These are phyloP conservation scores for Prenolepis imparis DNA, from an alignment of 2,888 invertebrate genomes.

Conservation along the genomic window DNA sequence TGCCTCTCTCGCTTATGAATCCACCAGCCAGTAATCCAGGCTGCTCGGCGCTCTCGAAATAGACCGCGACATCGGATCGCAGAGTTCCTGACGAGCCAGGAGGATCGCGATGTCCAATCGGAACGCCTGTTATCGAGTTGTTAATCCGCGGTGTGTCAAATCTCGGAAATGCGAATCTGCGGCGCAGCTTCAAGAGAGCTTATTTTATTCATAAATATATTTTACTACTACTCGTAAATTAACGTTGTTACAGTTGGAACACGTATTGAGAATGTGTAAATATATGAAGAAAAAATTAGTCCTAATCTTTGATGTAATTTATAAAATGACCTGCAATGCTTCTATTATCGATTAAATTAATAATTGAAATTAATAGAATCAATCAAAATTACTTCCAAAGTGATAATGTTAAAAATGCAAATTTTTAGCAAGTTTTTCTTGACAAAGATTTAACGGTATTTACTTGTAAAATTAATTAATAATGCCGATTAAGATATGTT, in stretches of 20 bases:
- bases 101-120: conserved; percentile 50
- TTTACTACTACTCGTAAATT: not conserved
- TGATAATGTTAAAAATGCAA: conserved; percentile 11
- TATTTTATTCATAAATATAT: not conserved
- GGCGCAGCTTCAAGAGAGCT: not conserved
- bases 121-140: conserved; percentile 1
- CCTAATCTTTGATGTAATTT: not conserved
- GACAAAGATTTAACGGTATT: not conserved
- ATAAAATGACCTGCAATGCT: not conserved
- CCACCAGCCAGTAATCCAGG: conserved; percentile 58
- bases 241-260: not conserved
- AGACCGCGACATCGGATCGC: conserved; percentile 58
- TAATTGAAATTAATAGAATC: not conserved
- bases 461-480: not conserved
- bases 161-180: not conserved
- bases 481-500: not conserved
- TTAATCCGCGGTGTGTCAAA: conserved; percentile 11
- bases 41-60: conserved; percentile 48
- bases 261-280: not conserved
- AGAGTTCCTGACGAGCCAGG: conserved; percentile 37
- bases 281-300: not conserved
- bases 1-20: conserved; percentile 53
- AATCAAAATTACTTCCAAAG: not conserved
- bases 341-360: not conserved
- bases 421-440: not conserved